Evolutionary conservation across 1,140 invertebrate species (phyloP).

Genomic region (Rhagoletis zephyria): DNA sequence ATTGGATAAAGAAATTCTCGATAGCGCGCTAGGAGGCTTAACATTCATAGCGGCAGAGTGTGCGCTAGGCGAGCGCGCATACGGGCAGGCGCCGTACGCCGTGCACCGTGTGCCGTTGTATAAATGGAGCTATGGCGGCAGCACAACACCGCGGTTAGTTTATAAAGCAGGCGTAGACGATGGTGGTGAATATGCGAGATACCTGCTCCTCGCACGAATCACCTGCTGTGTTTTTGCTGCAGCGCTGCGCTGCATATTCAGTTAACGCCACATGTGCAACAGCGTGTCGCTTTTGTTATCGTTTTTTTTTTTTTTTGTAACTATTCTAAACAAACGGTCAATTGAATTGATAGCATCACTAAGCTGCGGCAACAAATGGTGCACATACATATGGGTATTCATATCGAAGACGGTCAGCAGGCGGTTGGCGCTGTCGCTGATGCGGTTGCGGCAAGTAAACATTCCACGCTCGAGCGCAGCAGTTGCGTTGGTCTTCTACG

Average conservation of each 20-base stretch:
- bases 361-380: neutral
- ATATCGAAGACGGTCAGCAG: neutral
- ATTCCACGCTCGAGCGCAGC: neutral
- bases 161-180: neutral
- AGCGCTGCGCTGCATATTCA: neutral
- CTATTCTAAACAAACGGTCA: conserved; percentile 6
- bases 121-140: neutral
- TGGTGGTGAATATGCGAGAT: neutral
- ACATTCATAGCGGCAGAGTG: neutral
- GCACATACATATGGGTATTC: too few species aligned
- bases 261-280: neutral
- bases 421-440: neutral
- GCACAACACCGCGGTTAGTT: neutral
- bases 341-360: conserved; percentile 34
- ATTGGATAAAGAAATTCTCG: conserved; percentile 46
- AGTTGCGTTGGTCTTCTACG: neutral
- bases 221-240: neutral
- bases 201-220: neutral
- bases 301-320: neutral
- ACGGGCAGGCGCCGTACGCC: neutral
- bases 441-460: neutral
- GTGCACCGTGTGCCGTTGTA: neutral
- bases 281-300: neutral
- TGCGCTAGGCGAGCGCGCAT: neutral
- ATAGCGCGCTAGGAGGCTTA: neutral